Evolutionary conservation across 2,113 vertebrate species (phyloP), one percentile per base, ranked within the genome.

Genomic region (Peromyscus californicus): DNA sequence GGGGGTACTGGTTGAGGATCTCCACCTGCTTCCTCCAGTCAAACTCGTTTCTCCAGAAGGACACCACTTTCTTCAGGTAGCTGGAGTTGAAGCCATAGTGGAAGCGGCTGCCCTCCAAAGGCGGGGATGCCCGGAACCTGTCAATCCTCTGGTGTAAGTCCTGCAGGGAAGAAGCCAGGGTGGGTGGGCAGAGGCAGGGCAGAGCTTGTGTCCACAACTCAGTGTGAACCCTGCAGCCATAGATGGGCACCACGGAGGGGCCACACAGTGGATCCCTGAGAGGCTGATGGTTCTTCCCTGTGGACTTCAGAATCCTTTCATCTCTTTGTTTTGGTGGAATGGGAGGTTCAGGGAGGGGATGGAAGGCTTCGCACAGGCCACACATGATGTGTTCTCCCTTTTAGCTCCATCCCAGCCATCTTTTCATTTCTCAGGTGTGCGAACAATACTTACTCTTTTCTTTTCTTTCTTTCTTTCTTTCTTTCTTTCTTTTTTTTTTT

Each of bases 1-100:
- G 99, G 31, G 99, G 99, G 86, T 98, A 99, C 65, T 96, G 96
- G 96, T 99, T 99, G 83, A 99, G 98, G 86, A 98, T 13, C 75
- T 98, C 99, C 91, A 99, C 98, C 97, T 99, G 99, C 93, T 98
- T 99, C 98, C 93, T 98, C 99, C 99, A 99, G 75, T 98, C 98
- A 90, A 99, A 99, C 7, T 98, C 95, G 3, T 98, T 98, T 97
- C 98, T 98, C 99, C 99, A 99, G 95, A 99, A 99, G 82, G 98
- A 97, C 70, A 99, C 33, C 78, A 99, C 79, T 89, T 98, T 99
- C 95, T 91, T 98, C 93, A 99, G 98, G 57, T 98, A 98, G 31
- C 31, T 90, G 0, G 95, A 92, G 93, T 99, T 99, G 92, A 97
- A 98, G 7, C 99, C 99, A 19, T 99, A 99, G 86, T 98, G 98